Evolutionary conservation across 2,113 vertebrate species (phyloP).

Genomic region (Pitta sordida): DNA sequence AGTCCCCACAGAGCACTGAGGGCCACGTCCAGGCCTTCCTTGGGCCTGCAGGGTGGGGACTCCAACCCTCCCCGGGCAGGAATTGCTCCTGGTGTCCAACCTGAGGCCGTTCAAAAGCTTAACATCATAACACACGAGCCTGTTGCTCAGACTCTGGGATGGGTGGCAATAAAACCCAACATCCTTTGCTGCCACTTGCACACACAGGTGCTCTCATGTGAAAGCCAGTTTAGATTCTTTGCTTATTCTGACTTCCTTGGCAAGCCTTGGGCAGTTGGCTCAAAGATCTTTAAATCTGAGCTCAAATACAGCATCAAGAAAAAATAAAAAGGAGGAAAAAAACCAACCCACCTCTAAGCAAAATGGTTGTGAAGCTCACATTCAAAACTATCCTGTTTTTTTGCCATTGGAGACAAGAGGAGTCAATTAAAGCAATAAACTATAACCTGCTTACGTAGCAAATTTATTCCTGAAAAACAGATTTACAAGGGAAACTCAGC

Average conservation of each 20-base stretch:
- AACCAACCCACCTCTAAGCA: not conserved
- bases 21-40: rapidly evolving
- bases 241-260: not conserved
- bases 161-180: not conserved
- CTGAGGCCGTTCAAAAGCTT: not conserved
- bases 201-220: not conserved
- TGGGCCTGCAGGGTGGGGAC: not conserved
- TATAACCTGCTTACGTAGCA: conserved; percentile 43
- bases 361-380: not conserved
- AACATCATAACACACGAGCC: not conserved
- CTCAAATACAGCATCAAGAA: not conserved
- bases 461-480: conserved; percentile 5
- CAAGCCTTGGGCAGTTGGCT: not conserved
- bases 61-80: not conserved
- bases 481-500: conserved; percentile 28
- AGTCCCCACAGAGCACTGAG: not conserved
- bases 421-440: conserved; percentile 7
- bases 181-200: not conserved
- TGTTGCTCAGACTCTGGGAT: not conserved
- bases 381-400: not conserved
- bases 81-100: not conserved
- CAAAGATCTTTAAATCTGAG: not conserved
- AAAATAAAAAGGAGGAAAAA: not conserved
- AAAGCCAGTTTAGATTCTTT: not conserved
- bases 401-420: not conserved